Conservation (phyloP, 2,113 vertebrate species). For the Triplophysa siluroides region DNA sequence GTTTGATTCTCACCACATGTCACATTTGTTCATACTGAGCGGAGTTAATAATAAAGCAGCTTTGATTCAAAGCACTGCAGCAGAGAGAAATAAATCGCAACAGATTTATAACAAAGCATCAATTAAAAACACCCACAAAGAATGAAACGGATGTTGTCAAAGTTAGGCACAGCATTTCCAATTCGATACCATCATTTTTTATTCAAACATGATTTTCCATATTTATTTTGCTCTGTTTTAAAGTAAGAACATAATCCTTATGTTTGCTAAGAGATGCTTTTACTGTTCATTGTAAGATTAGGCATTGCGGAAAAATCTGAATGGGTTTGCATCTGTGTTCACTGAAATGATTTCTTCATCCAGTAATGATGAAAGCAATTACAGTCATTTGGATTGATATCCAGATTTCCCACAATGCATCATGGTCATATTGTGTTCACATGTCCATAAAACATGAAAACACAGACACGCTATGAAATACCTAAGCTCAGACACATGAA, state of each 20-base stretch:
- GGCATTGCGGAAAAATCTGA: background rate
- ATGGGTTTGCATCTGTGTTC: slow-evolving; percentile 8
- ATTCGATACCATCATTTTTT: slow-evolving; percentile 19
- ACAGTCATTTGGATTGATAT: background rate
- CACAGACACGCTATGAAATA: background rate
- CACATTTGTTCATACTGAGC: background rate
- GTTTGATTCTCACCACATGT: background rate
- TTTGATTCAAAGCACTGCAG: background rate
- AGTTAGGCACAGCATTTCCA: slow-evolving; percentile 40
- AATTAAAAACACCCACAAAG: background rate
- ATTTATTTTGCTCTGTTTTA: background rate
- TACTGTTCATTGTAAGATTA: background rate
- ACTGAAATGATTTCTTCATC: slow-evolving; percentile 15
- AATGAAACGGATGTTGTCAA: slow-evolving; percentile 20
- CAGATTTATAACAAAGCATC: background rate
- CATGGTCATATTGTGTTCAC: background rate
- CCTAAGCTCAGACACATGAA: background rate
- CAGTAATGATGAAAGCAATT: background rate
- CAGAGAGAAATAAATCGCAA: background rate
- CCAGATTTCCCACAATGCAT: background rate
- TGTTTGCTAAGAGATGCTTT: background rate
- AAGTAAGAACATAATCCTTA: background rate
- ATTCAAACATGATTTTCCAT: background rate
- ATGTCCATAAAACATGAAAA: background rate
- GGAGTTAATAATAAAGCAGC: background rate